phyloP scores from a whole-genome alignment of 2,797 vertebrate genomes.

The Telmatherina bonti region DNA sequence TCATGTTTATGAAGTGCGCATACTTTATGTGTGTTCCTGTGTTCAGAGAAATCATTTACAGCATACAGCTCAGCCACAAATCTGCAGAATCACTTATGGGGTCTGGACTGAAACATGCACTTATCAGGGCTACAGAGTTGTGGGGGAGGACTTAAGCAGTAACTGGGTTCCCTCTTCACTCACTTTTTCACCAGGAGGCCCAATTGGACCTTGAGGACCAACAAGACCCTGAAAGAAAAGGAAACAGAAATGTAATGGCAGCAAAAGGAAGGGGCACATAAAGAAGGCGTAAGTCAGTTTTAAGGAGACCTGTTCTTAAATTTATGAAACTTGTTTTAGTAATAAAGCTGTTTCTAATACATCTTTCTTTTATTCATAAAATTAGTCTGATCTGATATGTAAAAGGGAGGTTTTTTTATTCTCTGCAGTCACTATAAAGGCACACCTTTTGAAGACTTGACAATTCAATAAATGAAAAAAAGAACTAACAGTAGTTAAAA shows the following conservation, averaged over 20 bases:
- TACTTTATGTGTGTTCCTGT: slow-evolving; percentile 34
- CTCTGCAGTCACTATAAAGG: slow-evolving; percentile 21
- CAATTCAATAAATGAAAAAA: slow-evolving; percentile 18
- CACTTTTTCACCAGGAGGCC: slow-evolving; percentile 98
- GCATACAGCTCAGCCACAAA: slow-evolving; percentile 57
- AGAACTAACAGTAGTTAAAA: slow-evolving; percentile 30
- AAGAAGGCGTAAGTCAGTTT: slow-evolving; percentile 17
- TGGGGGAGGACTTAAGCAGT: slow-evolving; percentile 14
- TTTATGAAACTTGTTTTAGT: background rate
- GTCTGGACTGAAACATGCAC: slow-evolving; percentile 53
- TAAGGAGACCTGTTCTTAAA: background rate
- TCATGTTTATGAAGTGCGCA: slow-evolving; percentile 24
- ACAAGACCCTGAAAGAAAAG: slow-evolving; percentile 90
- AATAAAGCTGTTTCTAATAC: background rate
- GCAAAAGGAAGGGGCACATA: slow-evolving; percentile 10
- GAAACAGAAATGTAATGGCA: slow-evolving; percentile 33
- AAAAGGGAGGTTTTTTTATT: slow-evolving; percentile 14
- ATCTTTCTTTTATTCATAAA: background rate
- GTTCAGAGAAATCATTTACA: slow-evolving; percentile 36
- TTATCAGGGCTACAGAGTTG: slow-evolving; percentile 57
- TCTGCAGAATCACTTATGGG: slow-evolving; percentile 81
- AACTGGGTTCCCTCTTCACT: slow-evolving; percentile 66
- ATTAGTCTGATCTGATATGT: slow-evolving; percentile 24
- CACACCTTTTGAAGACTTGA: slow-evolving; percentile 18
- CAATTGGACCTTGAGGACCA: slow-evolving; percentile 98